Evolutionary conservation across 1,140 invertebrate species (phyloP), one percentile per base, ranked within the genome.

Genomic region (Magallana ariakensis): DNA sequence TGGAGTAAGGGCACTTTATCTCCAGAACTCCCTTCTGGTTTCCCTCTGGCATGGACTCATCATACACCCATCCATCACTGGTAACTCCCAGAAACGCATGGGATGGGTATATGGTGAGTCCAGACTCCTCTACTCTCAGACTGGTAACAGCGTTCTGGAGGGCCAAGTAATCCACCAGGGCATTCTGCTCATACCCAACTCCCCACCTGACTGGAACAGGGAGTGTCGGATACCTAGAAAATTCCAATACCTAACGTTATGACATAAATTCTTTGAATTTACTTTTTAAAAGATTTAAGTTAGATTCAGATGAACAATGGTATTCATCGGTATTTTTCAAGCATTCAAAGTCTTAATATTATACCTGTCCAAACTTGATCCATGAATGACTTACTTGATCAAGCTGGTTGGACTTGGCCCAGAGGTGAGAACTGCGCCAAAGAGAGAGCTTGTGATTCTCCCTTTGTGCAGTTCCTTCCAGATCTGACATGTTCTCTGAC

Each of bases 381-480:
- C 83, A 53, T 85, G 16, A 22, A 85, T 54, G 56, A 85, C 56
- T 19, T 75, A 46, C 1, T 85, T 60, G 15, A 85, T 26, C 9
- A 85, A 16, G 66, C 15, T 82, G 2, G 10, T 15, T 8, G 80
- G 80, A 16, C 26, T 56, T 5, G 46, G 46, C 57, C 82, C 54
- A 55, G 82, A 54, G 19, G 53, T 0, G 16, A 75, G 55, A 22
- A 75, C n/a, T 54, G 46, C 15, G n/a, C 53, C 33, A 80, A 70
- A 88, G 16, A 85, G 9, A 54, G 70, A 85, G 55, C 87, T 85
- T 1, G 87, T 87, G 9, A 87, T 62, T 22, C 83, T 55, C n/a
- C 87, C 87, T 46, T n/a, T 58, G 62, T 87, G 75, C 4, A 87
- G 75, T 13, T 84, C 62, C 54, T 62, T 85, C 87, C 83, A 87